These are phyloP conservation scores for Sebastes steindachneri DNA, from an alignment of 2,797 vertebrate genomes.

Conservation along the genomic window DNA sequence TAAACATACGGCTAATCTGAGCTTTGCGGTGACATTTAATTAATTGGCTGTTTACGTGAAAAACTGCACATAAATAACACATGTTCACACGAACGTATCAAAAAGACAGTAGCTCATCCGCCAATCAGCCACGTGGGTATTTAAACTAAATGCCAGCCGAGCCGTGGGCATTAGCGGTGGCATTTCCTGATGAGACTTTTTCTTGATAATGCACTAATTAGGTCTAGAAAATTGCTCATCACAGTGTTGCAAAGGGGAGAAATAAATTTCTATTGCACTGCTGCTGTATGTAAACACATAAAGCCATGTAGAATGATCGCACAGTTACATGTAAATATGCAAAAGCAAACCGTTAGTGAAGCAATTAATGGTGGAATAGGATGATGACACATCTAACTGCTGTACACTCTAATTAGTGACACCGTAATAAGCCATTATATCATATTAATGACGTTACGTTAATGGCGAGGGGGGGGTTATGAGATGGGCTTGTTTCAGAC, in stretches of 20 bases:
- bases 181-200: conserved; percentile 34
- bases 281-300: conserved; percentile 3
- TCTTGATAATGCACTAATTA: conserved; percentile 40
- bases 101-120: conserved; percentile 40
- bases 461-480: background rate
- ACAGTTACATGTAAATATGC: conserved; percentile 57
- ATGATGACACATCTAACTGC: conserved; percentile 61
- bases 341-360: conserved; percentile 56
- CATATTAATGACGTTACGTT: conserved; percentile 67
- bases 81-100: conserved; percentile 39
- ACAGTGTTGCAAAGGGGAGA: background rate
- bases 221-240: background rate
- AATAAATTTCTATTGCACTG: background rate
- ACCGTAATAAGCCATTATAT: conserved; percentile 72
- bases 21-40: conserved; percentile 53
- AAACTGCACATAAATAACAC: conserved; percentile 44
- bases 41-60: conserved; percentile 43
- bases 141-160: conserved; percentile 49
- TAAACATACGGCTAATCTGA: conserved; percentile 34
- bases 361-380: conserved; percentile 52
- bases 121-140: conserved; percentile 24
- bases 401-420: conserved; percentile 75
- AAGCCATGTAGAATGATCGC: conserved; percentile 21
- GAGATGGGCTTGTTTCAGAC: conserved; percentile 40
- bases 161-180: conserved; percentile 15